Evolutionary conservation across 2,113 vertebrate species (phyloP).

Genomic region (Otus sunia): DNA sequence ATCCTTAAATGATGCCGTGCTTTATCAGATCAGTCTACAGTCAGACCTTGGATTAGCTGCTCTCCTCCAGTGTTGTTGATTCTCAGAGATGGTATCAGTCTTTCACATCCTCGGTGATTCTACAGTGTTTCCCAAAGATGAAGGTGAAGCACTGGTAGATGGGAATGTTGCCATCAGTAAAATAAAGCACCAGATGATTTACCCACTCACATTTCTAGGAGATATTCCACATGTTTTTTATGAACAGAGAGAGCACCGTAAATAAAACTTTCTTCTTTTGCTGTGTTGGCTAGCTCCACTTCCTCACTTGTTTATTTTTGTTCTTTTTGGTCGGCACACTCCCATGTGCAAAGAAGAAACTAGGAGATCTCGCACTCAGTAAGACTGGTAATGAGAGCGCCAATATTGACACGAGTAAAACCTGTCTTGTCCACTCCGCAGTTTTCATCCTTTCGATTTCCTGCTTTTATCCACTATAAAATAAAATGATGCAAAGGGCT

Average conservation of each 20-base stretch:
- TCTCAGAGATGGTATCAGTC: slow-evolving; percentile 14
- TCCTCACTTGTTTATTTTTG: neutral
- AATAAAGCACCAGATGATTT: slow-evolving; percentile 30
- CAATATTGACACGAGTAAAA: neutral
- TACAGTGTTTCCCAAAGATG: neutral
- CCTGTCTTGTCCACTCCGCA: slow-evolving; percentile 7
- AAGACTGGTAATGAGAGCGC: neutral
- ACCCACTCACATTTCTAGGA: slow-evolving; percentile 42
- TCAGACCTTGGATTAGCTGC: slow-evolving; percentile 25
- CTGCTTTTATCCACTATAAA: slow-evolving; percentile 27
- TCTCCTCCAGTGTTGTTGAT: slow-evolving; percentile 3
- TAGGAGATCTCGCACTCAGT: neutral
- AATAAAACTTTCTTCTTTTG: slow-evolving; percentile 22
- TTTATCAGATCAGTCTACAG: slow-evolving; percentile 22
- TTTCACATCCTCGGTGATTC: slow-evolving; percentile 26
- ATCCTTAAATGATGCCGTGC: neutral
- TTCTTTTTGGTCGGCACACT: slow-evolving; percentile 20
- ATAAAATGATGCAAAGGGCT: slow-evolving; percentile 28
- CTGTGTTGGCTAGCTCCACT: slow-evolving; percentile 1
- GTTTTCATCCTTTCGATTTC: slow-evolving; percentile 29
- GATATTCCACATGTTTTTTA: slow-evolving; percentile 25
- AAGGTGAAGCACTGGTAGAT: slow-evolving; percentile 3
- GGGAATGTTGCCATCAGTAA: slow-evolving; percentile 42
- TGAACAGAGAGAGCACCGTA: slow-evolving; percentile 6
- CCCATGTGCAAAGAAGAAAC: neutral